phyloP scores from a whole-genome alignment of 2,888 invertebrate species.

The Teinopalpus imperialis region DNA sequence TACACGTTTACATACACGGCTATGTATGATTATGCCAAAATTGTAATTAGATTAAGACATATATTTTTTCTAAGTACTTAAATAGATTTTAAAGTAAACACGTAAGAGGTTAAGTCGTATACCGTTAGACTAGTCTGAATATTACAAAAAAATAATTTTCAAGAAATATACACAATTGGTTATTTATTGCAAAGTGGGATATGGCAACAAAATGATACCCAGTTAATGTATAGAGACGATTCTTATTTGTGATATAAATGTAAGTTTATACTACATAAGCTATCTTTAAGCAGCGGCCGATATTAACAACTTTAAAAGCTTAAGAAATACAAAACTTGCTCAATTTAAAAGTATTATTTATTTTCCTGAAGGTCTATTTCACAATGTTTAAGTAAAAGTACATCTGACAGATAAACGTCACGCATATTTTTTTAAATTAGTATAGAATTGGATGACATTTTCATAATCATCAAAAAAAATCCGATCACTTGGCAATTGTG shows the following conservation, averaged over 20 bases:
- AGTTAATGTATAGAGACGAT: conserved; percentile 15
- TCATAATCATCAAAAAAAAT: no score
- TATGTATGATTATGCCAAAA: conserved; percentile 24
- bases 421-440: no score
- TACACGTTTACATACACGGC: conserved; percentile 12
- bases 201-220: conserved; percentile 15
- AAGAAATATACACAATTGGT: conserved; percentile 21
- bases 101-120: conserved; percentile 1
- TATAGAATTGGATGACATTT: no score
- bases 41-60: conserved; percentile 15
- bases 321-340: conserved; percentile 22
- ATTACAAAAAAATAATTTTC: conserved; percentile 15
- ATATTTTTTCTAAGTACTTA: conserved; percentile 18
- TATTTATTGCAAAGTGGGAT: conserved; percentile 12
- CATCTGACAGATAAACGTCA: no score
- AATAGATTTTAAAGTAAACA: conserved; percentile 17
- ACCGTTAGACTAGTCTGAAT: conserved; percentile 25
- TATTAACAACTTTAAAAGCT: conserved; percentile 2
- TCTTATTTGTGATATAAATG: conserved; percentile 26
- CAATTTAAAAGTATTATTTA: conserved; percentile 25
- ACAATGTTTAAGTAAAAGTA: no score
- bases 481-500: conserved; percentile 3
- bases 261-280: conserved; percentile 23
- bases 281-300: conserved; percentile 5
- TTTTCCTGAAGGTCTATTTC: conserved; percentile 11